Conservation (phyloP, 2,113 vertebrate genomes). For the Grammomys dolichurus region DNA sequence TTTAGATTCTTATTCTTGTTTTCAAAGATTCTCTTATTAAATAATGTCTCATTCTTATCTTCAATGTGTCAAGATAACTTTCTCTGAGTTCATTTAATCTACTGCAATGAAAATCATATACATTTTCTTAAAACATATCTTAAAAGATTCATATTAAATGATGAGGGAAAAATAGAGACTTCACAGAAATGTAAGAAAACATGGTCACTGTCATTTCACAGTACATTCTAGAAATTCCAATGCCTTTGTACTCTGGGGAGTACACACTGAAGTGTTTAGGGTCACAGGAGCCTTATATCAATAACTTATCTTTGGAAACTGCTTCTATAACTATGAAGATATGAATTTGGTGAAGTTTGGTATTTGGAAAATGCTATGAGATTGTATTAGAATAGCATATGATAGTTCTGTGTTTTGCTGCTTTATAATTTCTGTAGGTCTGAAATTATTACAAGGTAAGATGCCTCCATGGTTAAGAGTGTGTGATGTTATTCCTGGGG, state of each 20-base stretch:
- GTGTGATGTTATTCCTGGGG: neutral
- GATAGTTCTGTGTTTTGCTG: neutral
- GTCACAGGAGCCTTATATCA: neutral
- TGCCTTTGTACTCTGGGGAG: neutral
- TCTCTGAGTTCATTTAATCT: neutral
- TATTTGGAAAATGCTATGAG: neutral
- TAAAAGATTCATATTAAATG: neutral
- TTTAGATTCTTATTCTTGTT: neutral
- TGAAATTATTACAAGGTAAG: neutral
- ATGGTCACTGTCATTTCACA: neutral
- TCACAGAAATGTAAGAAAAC: neutral
- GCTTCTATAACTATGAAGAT: neutral
- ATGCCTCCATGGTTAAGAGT: neutral
- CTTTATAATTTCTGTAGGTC: neutral
- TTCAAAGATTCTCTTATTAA: neutral
- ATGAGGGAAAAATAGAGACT: neutral
- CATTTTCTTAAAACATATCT: neutral
- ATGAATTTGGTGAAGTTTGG: neutral
- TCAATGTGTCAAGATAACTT: neutral
- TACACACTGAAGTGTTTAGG: neutral
- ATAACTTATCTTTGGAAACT: neutral
- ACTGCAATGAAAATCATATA: neutral
- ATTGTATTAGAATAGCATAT: neutral
- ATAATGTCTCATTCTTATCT: neutral
- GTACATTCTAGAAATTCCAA: neutral